Evolutionary conservation across 2,888 invertebrate species (phyloP).

Genomic region (Dilophus febrilis): DNA sequence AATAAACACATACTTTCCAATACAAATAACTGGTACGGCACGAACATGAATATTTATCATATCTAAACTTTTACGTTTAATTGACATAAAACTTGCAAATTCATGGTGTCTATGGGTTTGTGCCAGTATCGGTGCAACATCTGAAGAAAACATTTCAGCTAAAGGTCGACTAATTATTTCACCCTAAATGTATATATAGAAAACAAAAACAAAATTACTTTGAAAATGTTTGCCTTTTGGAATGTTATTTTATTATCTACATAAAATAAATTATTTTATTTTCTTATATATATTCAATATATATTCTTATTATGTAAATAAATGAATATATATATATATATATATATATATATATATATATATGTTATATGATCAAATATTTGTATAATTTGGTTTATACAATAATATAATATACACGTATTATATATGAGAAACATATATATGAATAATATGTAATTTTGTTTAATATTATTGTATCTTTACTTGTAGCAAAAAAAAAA

Average conservation of each 20-base stretch:
- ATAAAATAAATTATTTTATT: no score
- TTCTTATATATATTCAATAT: no score
- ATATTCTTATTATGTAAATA: no score
- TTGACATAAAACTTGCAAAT: conserved; percentile 58
- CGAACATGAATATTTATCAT: conserved; percentile 59
- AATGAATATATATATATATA: no score
- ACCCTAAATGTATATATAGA: conserved; percentile 16
- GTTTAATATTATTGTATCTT: neutral
- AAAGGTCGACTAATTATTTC: conserved; percentile 30
- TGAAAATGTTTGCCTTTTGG: no score
- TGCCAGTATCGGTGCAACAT: conserved; percentile 36
- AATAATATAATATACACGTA: no score
- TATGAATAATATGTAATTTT: no score
- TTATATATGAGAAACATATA: no score
- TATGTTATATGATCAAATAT: no score
- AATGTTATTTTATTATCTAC: no score
- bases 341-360: no score
- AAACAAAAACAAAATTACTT: neutral
- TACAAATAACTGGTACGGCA: conserved; percentile 56
- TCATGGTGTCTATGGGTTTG: conserved; percentile 49
- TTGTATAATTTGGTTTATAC: no score
- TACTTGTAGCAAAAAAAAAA: neutral
- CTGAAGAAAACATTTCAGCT: conserved; percentile 28
- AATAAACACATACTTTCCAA: conserved; percentile 34
- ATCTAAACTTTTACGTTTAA: conserved; percentile 62